Evolutionary conservation across 2,888 invertebrate genomes (phyloP).

Genomic region (Autographa pulchrina): DNA sequence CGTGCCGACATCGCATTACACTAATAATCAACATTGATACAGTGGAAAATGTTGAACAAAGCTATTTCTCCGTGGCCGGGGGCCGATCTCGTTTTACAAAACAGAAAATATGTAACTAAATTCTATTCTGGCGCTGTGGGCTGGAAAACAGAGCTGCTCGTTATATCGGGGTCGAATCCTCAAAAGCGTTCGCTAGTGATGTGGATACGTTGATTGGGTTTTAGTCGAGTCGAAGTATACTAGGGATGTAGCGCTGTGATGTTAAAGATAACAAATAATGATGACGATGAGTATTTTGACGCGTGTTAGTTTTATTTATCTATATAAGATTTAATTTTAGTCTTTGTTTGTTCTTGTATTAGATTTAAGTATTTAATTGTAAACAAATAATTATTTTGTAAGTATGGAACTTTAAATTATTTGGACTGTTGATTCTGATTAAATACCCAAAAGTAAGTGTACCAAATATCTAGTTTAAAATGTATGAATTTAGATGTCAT

Average conservation of each 20-base stretch:
- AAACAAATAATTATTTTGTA: too few species aligned
- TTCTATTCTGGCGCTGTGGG: constrained; percentile 75
- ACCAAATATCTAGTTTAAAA: too few species aligned
- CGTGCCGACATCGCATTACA: constrained; percentile 53
- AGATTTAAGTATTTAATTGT: too few species aligned
- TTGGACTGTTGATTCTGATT: too few species aligned
- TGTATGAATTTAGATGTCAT: too few species aligned
- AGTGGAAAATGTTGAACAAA: constrained; percentile 56
- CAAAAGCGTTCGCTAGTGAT: constrained; percentile 46
- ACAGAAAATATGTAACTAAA: constrained; percentile 77
- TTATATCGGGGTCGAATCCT: constrained; percentile 53
- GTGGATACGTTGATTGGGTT: constrained; percentile 22
- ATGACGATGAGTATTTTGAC: too few species aligned
- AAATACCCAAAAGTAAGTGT: too few species aligned
- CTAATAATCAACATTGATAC: constrained; percentile 61
- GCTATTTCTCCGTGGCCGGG: constrained; percentile 35
- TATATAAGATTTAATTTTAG: too few species aligned
- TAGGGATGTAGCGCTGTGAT: not conserved
- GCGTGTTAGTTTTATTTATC: too few species aligned
- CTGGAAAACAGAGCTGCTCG: constrained; percentile 73
- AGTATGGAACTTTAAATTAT: too few species aligned
- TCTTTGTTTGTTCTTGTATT: too few species aligned
- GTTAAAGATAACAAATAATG: not conserved
- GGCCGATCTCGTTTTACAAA: constrained; percentile 69
- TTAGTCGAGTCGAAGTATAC: constrained; percentile 23